Base-by-base conservation (phyloP, 2,113 vertebrate species). In the Nipponia nippon region DNA sequence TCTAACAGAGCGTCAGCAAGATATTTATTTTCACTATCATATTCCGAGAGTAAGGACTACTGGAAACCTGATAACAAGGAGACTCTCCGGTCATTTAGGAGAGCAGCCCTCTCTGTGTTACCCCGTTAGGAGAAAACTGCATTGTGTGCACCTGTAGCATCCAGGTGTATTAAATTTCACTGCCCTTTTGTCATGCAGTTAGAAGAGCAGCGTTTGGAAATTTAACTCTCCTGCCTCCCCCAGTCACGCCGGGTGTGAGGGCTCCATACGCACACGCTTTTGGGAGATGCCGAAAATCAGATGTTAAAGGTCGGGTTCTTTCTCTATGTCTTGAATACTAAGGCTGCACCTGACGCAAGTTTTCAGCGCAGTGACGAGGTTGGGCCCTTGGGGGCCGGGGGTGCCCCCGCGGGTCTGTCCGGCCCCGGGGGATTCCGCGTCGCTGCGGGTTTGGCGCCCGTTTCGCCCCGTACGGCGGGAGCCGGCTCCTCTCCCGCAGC, bases 211-310 rank as follows among this genome's bases (percentile, higher is more conserved):
- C 12, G 0, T 12, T 47, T 1, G 3, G 12, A 21, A 1, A 4
- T 20, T 25, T 4, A 8, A 0, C 3, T 63, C 10, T 29, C 2
- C 3, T 8, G 2, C 8, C 2, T 65, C 1, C 3, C 23, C 2
- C 3, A 1, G 29, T 1, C 7, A 1, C 0, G 2, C 19, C 3
- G 8, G 16, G 13, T 4, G 53, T 0, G 9, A 12, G 44, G 6
- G 34, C 11, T 27, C 9, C 6, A 7, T 1, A 13, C 52, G 36
- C 4, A 1, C 22, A 1, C 3, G 2, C 3, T 1, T 49, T 38
- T 8, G 11, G 25, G 59, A 58, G 11, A 2, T 53, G 26, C 13
- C 10, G n/a, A 47, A 22, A n/a, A 10, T 0, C 12, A 2, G 9
- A 82, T 65, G 87, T 13, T 40, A 4, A 62, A 82, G 38, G 78